These are phyloP conservation scores for Novumbra hubbsi DNA, from an alignment of 2,797 vertebrate species.

Conservation along the genomic window DNA sequence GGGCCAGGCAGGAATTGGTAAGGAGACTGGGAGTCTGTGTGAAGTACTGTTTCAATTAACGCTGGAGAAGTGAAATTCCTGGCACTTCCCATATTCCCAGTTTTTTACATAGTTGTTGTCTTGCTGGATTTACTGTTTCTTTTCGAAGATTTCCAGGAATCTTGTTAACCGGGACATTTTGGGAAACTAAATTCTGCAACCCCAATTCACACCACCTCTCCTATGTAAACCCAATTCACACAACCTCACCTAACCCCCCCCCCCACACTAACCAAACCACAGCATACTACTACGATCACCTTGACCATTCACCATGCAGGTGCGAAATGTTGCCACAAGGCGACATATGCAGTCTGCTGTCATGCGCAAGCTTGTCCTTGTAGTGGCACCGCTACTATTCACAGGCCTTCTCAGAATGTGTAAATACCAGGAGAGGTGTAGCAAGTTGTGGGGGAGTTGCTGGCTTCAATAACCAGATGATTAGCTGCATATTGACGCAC, in stretches of 20 bases:
- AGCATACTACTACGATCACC: neutral
- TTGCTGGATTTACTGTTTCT: too few relatives aligned
- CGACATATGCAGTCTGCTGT: constrained; percentile 38
- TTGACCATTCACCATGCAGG: constrained; percentile 43
- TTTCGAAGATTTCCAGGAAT: too few relatives aligned
- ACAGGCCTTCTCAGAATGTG: constrained; percentile 21
- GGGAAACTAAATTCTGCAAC: too few relatives aligned
- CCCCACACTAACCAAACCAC: neutral
- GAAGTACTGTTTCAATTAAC: constrained; percentile 23
- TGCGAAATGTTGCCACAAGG: constrained; percentile 56
- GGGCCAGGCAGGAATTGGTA: constrained; percentile 96
- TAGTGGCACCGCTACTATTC: constrained; percentile 35
- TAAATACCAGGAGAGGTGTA: neutral
- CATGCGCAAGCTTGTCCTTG: constrained; percentile 15
- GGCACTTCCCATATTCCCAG: too few relatives aligned
- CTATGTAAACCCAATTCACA: constrained; percentile 35
- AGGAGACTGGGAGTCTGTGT: constrained; percentile 50
- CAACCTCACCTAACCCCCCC: constrained; percentile 12
- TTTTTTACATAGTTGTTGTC: too few relatives aligned
- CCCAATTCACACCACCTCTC: constrained; percentile 41
- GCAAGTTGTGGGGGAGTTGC: neutral
- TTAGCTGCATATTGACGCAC: neutral
- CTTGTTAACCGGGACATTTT: too few relatives aligned
- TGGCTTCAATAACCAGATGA: neutral
- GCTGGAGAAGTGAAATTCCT: too few relatives aligned